Evolutionary conservation across 2,888 invertebrate species (phyloP).

Genomic region (Myathropa florea): DNA sequence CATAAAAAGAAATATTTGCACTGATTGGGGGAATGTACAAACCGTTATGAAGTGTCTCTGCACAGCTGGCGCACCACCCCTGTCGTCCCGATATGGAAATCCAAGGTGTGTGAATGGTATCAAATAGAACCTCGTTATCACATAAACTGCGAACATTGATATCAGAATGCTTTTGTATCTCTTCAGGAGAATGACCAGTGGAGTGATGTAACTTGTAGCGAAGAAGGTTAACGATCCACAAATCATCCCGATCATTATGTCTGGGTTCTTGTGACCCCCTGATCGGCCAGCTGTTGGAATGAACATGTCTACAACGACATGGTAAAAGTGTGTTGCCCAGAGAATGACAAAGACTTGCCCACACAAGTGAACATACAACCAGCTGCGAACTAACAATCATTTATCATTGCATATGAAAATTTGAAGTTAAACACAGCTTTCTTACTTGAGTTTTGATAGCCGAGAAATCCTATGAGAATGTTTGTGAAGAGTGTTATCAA

Average conservation of each 20-base stretch:
- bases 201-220: conserved; percentile 78
- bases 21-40: too few species aligned
- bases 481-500: conserved; percentile 74
- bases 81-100: conserved; percentile 82
- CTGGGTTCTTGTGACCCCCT: conserved; percentile 81
- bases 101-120: conserved; percentile 80
- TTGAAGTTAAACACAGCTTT: neutral
- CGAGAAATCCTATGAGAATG: conserved; percentile 72
- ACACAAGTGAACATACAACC: conserved; percentile 75
- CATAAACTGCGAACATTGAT: conserved; percentile 73
- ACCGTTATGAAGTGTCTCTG: conserved; percentile 82
- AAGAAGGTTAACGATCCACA: conserved; percentile 79
- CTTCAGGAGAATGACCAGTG: conserved; percentile 75
- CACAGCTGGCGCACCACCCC: conserved; percentile 76
- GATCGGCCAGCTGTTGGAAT: conserved; percentile 81
- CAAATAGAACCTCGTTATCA: conserved; percentile 75
- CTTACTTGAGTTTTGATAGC: conserved; percentile 75
- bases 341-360: conserved; percentile 75
- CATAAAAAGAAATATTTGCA: too few species aligned
- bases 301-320: conserved; percentile 76
- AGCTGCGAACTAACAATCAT: conserved; percentile 73
- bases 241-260: conserved; percentile 80
- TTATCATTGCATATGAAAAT: neutral
- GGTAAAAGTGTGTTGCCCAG: conserved; percentile 75
- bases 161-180: conserved; percentile 74